phyloP scores from a whole-genome alignment of 1,140 invertebrate species.

The Microplitis demolitor region DNA sequence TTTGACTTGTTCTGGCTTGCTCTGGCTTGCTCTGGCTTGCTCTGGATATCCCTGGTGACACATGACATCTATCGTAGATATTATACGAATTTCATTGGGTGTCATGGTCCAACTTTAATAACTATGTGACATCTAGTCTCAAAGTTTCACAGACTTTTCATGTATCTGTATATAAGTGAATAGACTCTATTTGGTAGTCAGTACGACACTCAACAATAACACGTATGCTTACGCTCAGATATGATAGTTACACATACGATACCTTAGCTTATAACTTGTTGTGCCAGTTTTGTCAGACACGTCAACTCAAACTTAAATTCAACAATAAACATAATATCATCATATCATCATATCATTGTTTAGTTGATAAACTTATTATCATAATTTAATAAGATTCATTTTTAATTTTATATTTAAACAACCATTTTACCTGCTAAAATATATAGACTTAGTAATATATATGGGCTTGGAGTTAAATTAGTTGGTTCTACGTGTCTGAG shows the following conservation, averaged over 20 bases:
- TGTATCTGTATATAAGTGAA: background rate
- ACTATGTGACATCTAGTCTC: background rate
- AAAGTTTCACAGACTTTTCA: background rate
- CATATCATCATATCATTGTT: background rate
- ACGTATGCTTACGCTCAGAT: conserved; percentile 2
- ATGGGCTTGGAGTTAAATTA: background rate
- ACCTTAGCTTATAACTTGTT: background rate
- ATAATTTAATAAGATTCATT: background rate
- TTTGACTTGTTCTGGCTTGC: too few relatives aligned
- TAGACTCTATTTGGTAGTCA: background rate
- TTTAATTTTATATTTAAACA: background rate
- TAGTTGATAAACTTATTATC: background rate
- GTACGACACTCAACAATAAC: background rate
- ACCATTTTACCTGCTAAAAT: background rate
- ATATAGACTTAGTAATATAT: background rate
- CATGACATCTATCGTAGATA: background rate
- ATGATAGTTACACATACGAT: background rate
- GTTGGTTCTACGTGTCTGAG: conserved; percentile 16
- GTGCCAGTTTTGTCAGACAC: background rate
- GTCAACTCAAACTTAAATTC: background rate
- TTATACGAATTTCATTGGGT: background rate
- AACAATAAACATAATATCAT: background rate
- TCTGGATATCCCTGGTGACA: background rate
- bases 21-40: too few relatives aligned
- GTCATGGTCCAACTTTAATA: conserved; percentile 9